Percentiles rank a stretch among this genome's conserved stretches.
Evolutionary conservation across 2,113 vertebrate genomes (phyloP).

Genomic region (Alouatta palliata): DNA sequence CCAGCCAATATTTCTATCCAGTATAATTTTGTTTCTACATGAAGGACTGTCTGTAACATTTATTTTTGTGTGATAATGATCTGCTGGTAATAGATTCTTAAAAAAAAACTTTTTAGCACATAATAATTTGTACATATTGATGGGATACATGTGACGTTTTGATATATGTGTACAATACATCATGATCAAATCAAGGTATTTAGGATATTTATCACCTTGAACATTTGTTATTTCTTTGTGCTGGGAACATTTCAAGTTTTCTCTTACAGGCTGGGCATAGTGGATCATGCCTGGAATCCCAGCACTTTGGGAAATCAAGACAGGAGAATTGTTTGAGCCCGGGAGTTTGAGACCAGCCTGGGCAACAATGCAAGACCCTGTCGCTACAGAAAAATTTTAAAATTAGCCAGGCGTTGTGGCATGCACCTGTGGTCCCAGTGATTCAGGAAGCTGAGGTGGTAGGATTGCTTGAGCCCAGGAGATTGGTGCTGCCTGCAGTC

Average conservation of each 20-base stretch:
- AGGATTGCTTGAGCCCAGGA: too few relatives aligned
- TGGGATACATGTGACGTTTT: background rate
- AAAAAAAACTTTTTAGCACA: background rate
- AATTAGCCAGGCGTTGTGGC: too few relatives aligned
- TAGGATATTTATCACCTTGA: background rate
- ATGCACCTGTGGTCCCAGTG: too few relatives aligned
- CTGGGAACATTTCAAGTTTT: background rate
- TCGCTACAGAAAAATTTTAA: too few relatives aligned
- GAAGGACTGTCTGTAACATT: background rate
- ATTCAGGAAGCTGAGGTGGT: too few relatives aligned
- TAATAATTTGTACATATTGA: background rate
- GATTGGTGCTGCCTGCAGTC: too few relatives aligned
- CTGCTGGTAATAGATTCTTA: background rate
- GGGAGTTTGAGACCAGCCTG: too few relatives aligned
- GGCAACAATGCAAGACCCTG: too few relatives aligned
- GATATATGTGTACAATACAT: background rate
- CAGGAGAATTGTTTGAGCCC: too few relatives aligned
- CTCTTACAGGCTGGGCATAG: too few relatives aligned
- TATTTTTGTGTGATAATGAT: background rate
- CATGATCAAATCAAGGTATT: background rate
- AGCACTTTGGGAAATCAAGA: too few relatives aligned
- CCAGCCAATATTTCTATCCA: background rate
- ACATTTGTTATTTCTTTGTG: background rate
- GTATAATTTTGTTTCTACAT: constrained; percentile 15
- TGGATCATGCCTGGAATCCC: too few relatives aligned